Evolutionary conservation across 2,113 vertebrate species (phyloP), one percentile per base, ranked within the genome.

Genomic region (Callocephalon fimbriatum): DNA sequence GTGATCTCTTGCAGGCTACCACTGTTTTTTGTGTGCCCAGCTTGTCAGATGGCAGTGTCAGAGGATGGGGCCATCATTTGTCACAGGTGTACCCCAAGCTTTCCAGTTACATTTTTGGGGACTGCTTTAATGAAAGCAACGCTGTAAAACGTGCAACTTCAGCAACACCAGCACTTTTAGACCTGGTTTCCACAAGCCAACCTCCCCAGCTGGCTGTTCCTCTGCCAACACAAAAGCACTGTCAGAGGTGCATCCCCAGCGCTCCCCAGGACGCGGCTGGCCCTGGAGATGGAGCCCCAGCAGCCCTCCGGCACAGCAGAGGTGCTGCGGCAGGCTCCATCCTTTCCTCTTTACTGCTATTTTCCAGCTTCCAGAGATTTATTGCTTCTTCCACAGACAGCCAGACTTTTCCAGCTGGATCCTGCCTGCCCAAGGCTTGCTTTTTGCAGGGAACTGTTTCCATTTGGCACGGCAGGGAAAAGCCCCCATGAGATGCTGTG

Each of bases 331-430:
- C 65, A 54, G 48, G 66, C 92, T 85, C 76, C 2, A 0, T 4
- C 1, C 0, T 58, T 95, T 96, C 96, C 95, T 95, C 87, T 53
- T 79, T 31, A 78, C 84, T 0, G 40, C 70, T 76, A 2, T 78
- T 95, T 94, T 95, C 92, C 95, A 96, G 87, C 90, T 93, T 76
- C 62, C 84, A 81, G 81, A 96, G 81, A 96, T 97, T 94, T 97
- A 97, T 50, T 93, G 95, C 92, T 85, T 75, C 87, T 96, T 91
- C 70, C 87, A 67, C 84, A 93, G 90, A 32, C 65, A 89, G 86
- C 35, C 53, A 95, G 94, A 63, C 73, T 89, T 86, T 93, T 97
- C 91, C 93, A 96, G 96, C 89, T 94, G 95, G 73, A 95, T 95
- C 91, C 74, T 68, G 90, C 89, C 81, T 73, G 68, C 62, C 61